Percentiles rank a stretch among this genome's conserved stretches.
These are phyloP conservation scores for Melanotaenia boesemani DNA, from an alignment of 2,797 vertebrate species.

Conservation along the genomic window DNA sequence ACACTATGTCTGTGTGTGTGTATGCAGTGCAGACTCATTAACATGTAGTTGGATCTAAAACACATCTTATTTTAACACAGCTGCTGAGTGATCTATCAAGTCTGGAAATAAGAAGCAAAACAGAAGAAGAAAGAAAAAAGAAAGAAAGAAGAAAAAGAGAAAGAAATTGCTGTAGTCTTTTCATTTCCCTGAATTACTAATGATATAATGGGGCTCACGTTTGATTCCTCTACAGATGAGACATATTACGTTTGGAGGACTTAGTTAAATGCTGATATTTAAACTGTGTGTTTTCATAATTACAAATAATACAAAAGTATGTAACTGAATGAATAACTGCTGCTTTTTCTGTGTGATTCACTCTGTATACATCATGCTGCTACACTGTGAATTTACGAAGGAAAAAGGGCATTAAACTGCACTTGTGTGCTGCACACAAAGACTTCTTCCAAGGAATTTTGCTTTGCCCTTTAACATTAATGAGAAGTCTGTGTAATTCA, in stretches of 20 bases:
- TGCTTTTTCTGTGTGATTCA: background rate
- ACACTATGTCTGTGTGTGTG: background rate
- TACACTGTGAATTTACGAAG: background rate
- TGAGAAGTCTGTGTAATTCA: slow-evolving; percentile 20
- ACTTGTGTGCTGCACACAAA: slow-evolving; percentile 17
- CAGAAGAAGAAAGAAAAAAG: background rate
- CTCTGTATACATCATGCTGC: background rate
- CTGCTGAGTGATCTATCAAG: background rate
- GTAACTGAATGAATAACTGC: background rate
- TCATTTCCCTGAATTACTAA: slow-evolving; percentile 4
- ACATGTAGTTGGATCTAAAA: background rate
- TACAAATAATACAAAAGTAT: background rate
- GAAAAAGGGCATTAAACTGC: slow-evolving; percentile 44
- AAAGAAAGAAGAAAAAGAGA: background rate
- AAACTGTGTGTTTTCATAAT: background rate
- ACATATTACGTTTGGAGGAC: background rate
- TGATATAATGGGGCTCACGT: no score
- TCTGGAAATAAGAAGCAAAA: slow-evolving; percentile 2
- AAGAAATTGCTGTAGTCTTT: background rate
- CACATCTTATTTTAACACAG: background rate
- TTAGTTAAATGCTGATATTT: background rate
- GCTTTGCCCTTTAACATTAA: background rate
- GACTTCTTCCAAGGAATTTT: no score
- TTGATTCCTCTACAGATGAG: background rate
- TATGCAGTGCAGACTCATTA: background rate